A percentile compares a stretch with the other conserved stretches of the same genome.
Evolutionary conservation across 2,888 invertebrate species (phyloP).

Genomic region (Diabrotica balteata): DNA sequence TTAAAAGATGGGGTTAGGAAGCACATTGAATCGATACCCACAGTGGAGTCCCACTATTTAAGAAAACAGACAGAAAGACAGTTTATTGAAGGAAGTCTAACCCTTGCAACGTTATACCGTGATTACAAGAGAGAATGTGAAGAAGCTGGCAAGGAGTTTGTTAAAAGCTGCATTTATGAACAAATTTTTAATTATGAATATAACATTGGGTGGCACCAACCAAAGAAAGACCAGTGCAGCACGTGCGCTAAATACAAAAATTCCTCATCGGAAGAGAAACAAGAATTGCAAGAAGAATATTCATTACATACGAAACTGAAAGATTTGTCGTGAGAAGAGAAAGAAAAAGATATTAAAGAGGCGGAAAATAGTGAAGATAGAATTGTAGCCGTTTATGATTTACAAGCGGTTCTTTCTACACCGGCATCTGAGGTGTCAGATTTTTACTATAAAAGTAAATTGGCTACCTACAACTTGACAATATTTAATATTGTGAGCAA

Average conservation of each 20-base stretch:
- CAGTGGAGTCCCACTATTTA: not conserved
- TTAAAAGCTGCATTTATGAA: no score
- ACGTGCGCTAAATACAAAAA: not conserved
- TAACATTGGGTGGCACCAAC: no score
- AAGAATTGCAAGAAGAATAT: not conserved
- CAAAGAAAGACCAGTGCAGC: no score
- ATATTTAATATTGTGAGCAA: no score
- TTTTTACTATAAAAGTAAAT: not conserved
- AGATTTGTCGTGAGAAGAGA: not conserved
- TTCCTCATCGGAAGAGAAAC: not conserved
- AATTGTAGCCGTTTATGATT: not conserved
- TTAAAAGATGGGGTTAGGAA: not conserved
- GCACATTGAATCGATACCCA: not conserved
- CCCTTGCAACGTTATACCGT: not conserved
- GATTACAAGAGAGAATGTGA: not conserved
- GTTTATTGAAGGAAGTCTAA: not conserved
- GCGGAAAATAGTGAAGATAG: not conserved
- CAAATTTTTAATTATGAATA: no score
- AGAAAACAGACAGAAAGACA: not conserved
- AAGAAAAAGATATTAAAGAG: not conserved
- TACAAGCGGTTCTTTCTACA: conserved; percentile 1
- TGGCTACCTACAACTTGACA: no score
- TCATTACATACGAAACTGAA: not conserved
- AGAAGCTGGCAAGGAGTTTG: no score
- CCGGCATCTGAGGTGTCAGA: not conserved